phyloP scores from a whole-genome alignment of 1,140 invertebrate species.

The Drosophila ironensis region DNA sequence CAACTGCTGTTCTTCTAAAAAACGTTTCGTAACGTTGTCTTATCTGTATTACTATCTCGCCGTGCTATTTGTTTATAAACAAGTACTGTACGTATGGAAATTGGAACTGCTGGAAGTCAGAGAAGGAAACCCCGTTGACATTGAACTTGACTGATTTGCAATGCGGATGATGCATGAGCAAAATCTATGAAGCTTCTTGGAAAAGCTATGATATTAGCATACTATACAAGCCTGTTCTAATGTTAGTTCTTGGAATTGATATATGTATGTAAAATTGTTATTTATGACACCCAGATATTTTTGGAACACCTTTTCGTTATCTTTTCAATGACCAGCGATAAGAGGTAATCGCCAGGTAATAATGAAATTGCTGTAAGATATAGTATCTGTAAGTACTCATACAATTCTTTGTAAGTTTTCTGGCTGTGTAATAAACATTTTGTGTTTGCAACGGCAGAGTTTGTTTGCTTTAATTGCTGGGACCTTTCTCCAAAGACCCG shows the following conservation, averaged over 20 bases:
- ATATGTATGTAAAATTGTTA: background rate
- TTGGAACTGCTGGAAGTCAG: background rate
- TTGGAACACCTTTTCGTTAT: background rate
- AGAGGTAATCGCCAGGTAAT: background rate
- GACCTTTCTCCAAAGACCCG: conserved; percentile 1
- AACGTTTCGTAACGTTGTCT: conserved; percentile 35
- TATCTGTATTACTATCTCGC: conserved; percentile 18
- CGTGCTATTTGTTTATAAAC: conserved; percentile 38
- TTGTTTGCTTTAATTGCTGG: conserved; percentile 12
- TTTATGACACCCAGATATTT: background rate
- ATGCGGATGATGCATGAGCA: background rate
- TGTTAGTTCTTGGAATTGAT: background rate
- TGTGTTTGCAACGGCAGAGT: background rate
- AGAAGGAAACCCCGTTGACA: conserved; percentile 22
- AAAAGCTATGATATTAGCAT: background rate
- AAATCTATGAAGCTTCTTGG: background rate
- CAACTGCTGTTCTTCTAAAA: conserved; percentile 18
- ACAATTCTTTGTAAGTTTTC: background rate
- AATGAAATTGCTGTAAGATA: background rate
- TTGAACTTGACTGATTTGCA: conserved; percentile 25
- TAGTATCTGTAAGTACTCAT: background rate
- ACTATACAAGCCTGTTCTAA: background rate
- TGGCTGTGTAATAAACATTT: background rate
- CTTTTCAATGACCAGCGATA: background rate
- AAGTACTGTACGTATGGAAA: conserved; percentile 13